Percentiles rank a stretch among this genome's conserved stretches.
phyloP scores from a whole-genome alignment of 2,888 invertebrate genomes.

The Phlogophora meticulosa region DNA sequence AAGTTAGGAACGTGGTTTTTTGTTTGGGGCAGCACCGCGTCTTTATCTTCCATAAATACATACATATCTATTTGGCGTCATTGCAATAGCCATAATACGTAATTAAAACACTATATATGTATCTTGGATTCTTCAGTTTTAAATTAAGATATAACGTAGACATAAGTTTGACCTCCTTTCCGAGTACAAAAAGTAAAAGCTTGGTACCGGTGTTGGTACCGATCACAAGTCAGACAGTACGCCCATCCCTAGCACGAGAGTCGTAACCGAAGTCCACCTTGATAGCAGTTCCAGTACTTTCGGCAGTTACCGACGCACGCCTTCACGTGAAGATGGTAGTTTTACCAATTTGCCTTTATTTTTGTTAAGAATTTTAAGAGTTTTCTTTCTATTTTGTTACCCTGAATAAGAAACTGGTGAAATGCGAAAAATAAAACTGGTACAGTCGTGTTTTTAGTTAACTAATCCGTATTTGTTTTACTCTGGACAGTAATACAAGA shows the following conservation, averaged over 20 bases:
- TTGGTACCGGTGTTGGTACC: constrained; percentile 25
- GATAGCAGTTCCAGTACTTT: constrained; percentile 80
- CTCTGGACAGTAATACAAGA: neutral
- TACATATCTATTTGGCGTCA: no score
- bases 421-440: neutral
- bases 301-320: constrained; percentile 58
- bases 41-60: no score
- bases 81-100: no score
- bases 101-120: no score
- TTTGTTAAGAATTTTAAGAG: constrained; percentile 52
- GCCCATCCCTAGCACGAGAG: constrained; percentile 44
- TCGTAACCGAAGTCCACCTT: constrained; percentile 79
- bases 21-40: no score
- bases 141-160: no score
- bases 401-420: constrained; percentile 1
- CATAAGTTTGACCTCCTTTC: no score
- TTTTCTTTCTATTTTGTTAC: constrained; percentile 27
- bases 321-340: constrained; percentile 50
- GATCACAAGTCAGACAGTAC: neutral
- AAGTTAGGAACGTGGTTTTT: no score
- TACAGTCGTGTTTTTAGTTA: neutral
- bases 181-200: no score
- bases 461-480: neutral
- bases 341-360: constrained; percentile 57
- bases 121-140: no score